Percentiles rank a stretch among this genome's conserved stretches.
Conservation (phyloP, 1,140 invertebrate genomes). For the Armadillidium nasatum region DNA sequence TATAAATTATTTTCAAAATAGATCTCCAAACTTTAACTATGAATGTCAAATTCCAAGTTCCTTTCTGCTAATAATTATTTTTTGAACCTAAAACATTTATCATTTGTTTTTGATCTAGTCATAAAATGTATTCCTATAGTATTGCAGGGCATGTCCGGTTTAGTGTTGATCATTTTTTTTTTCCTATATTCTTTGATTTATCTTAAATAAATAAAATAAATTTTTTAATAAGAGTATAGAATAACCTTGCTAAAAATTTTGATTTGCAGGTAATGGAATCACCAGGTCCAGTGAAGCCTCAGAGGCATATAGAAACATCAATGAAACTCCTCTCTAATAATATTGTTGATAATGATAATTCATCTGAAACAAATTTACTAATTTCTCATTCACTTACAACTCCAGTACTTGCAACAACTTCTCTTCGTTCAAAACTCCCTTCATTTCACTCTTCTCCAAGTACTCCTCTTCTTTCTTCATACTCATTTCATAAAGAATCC, state of each 20-base stretch:
- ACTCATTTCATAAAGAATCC: constrained; percentile 35
- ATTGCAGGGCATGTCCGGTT: too few relatives aligned
- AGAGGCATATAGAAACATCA: constrained; percentile 44
- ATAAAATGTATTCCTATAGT: too few relatives aligned
- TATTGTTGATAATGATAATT: constrained; percentile 25
- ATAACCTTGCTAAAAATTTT: not conserved
- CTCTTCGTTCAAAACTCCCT: not conserved
- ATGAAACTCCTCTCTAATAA: not conserved
- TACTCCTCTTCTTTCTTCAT: constrained; percentile 41
- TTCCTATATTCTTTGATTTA: too few relatives aligned
- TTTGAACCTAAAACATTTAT: too few relatives aligned
- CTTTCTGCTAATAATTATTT: too few relatives aligned
- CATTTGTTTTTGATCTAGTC: too few relatives aligned
- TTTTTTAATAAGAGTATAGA: too few relatives aligned
- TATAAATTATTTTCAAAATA: too few relatives aligned
- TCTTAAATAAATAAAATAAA: too few relatives aligned
- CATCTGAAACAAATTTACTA: constrained; percentile 28
- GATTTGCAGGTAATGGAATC: constrained; percentile 49
- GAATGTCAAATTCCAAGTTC: too few relatives aligned
- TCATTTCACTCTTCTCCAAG: constrained; percentile 27
- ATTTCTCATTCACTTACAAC: constrained; percentile 18
- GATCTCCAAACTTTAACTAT: too few relatives aligned
- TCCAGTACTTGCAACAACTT: constrained; percentile 14
- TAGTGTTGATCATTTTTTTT: too few relatives aligned
- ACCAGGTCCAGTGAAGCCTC: constrained; percentile 52